phyloP scores from a whole-genome alignment of 2,797 vertebrate species.

The Myripristis murdjan region DNA sequence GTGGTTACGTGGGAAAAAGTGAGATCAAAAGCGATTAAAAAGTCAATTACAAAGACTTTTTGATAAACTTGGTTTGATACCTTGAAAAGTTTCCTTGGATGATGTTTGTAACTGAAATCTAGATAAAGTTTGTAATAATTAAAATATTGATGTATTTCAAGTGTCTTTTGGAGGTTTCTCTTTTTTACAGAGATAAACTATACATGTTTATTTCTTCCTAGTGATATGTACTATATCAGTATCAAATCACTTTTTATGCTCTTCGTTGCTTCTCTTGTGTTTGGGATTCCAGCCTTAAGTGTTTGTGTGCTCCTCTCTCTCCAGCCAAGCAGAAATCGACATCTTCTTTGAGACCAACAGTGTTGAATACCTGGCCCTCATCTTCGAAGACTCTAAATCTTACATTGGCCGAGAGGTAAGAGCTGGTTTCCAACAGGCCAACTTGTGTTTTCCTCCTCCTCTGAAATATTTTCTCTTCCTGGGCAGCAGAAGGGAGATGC shows the following conservation, averaged over 20 bases:
- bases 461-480: background rate
- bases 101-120: too few species aligned
- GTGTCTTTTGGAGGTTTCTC: background rate
- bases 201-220: background rate
- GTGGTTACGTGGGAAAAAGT: background rate
- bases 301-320: conserved; percentile 32
- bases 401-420: conserved; percentile 94
- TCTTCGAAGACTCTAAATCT: conserved; percentile 89
- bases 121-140: too few species aligned
- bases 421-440: background rate
- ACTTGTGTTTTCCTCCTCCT: background rate
- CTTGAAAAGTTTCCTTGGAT: too few species aligned
- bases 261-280: background rate
- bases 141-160: too few species aligned
- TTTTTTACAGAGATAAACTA: conserved; percentile 3
- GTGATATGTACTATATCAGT: background rate
- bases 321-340: conserved; percentile 87
- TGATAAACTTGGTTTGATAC: too few species aligned
- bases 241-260: background rate
- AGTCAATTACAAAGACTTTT: background rate
- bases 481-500: too few species aligned
- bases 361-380: conserved; percentile 87
- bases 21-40: background rate
- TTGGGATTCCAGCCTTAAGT: background rate
- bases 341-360: conserved; percentile 89